Base-by-base conservation (phyloP, 2,113 vertebrate species). In the Prochilodus magdalenae region DNA sequence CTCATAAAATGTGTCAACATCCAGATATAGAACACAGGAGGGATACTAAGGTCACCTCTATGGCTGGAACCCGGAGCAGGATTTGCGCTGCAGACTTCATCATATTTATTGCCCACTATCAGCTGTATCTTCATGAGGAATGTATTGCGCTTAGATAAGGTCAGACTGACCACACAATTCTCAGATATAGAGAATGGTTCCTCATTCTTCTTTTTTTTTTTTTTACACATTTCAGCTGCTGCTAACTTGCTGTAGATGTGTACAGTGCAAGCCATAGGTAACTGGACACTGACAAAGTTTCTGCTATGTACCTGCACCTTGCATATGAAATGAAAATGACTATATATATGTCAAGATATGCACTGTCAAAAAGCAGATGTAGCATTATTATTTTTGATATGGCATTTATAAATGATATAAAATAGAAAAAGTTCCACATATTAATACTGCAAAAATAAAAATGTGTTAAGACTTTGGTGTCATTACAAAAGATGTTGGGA, bases 1-100 rank as follows among this genome's bases (percentile, higher is more conserved):
- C 83, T 84, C 80, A 87, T 87, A 84, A 84, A 87, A 79, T 82
- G 79, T 84, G 83, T 82, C 83, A 82, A 59, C 66, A 69, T 73
- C 73, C 79, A 79, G 76, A 86, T 84, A 82, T 81, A 76, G 22
- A 66, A 36, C 57, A 60, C 75, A 16, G 77, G 22, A 15, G 80
- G n/a, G 67, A 65, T 27, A 71, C 40, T 62, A 70, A 79, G 84
- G 84, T 83, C 80, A 83, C 47, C 76, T 83, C 55, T 63, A 36
- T 63, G 51, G 65, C 22, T 24, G 22, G 71, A 47, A 47, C 51
- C 70, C 26, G 49, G n/a, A 82, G 59, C 44, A 26, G 26, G 57
- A 47, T 53, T 75, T 74, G 33, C 51, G 29, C 29, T 44, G 30
- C 36, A 69, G 60, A 30, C 60, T 49, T 62, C 47, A 33, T 70